Base-by-base conservation (phyloP, 2,888 invertebrate species). In the Torymus texanus region DNA sequence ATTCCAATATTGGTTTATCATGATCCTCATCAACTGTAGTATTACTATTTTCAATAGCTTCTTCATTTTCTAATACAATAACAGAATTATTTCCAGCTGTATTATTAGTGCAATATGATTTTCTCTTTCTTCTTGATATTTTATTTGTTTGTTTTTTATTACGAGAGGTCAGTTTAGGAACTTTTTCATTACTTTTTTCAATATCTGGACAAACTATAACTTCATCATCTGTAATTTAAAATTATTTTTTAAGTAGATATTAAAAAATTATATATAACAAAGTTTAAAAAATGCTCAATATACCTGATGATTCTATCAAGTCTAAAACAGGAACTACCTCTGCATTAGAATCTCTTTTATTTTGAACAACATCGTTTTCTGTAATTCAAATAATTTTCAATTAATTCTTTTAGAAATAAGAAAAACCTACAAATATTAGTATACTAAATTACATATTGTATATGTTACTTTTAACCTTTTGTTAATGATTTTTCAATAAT, bases 191-290 rank as follows among this genome's bases (percentile, higher is more conserved):
- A 62, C 24, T 29, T 29, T 2, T 10, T 1, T n/a, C 14, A 12
- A n/a, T 65, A 41, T n/a, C 50, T n/a, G 13, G 0, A 50, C 11
- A 8, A 11, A 16, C 10, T 4, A 41, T n/a, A 65, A 11, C 10
- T 21, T 50, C 50, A 65, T 50, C 50, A 8, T 50, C 50, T 41
- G n/a, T 29, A n/a, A 50, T 65, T 65, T 29, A n/a, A 14, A 65
- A 62, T 21, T 24, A n/a, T 65, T 21, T 29, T 24, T 24, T 68
- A 56, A 68, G n/a, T 68, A 5, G 0, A 55, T 21, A 67, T 50
- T 10, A 29, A 29, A 65, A 14, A 2, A 14, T 24, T 56, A 68
- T 1, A 68, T 55, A 56, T 63, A 41, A 41, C n/a, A 61, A 21
- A 61, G 3, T 24, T 29, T 29, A 29, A 29, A 29, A 29, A 29